phyloP scores from a whole-genome alignment of 2,888 invertebrate genomes.

The Tanytarsus gracilentus region DNA sequence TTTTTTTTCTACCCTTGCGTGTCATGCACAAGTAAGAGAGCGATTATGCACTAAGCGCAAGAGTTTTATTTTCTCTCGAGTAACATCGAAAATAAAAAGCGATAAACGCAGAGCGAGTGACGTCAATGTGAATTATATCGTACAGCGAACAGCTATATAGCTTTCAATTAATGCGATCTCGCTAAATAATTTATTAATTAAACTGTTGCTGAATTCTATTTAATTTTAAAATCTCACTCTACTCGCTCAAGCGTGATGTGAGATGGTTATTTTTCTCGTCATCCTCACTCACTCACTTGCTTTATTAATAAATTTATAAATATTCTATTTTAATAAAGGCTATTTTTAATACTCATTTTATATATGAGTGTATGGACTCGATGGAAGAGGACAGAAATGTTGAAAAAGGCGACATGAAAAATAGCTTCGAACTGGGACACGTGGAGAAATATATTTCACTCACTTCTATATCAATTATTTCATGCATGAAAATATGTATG shows the following conservation, averaged over 20 bases:
- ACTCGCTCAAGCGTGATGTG: no score
- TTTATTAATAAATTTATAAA: conserved; percentile 1
- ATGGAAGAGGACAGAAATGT: background rate
- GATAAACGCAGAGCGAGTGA: conserved; percentile 5
- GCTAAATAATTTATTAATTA: background rate
- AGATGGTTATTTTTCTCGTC: background rate
- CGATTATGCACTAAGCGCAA: background rate
- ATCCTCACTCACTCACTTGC: background rate
- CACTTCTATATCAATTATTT: background rate
- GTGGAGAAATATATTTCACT: no score
- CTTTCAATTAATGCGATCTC: conserved; percentile 4
- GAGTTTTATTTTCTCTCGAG: no score
- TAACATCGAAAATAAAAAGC: no score
- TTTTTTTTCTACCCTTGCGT: background rate
- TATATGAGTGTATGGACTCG: no score
- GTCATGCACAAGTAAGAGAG: background rate
- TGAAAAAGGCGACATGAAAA: background rate
- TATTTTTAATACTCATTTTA: conserved; percentile 5
- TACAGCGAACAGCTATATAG: background rate
- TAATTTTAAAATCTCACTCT: background rate
- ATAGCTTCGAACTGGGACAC: background rate
- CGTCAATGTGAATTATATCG: conserved; percentile 17
- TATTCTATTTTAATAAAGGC: conserved; percentile 5
- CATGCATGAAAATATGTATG: background rate
- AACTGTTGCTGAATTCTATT: background rate